Evolutionary conservation across 1,140 invertebrate genomes (phyloP).

Genomic region (Mycetomoellerius zeteki): DNA sequence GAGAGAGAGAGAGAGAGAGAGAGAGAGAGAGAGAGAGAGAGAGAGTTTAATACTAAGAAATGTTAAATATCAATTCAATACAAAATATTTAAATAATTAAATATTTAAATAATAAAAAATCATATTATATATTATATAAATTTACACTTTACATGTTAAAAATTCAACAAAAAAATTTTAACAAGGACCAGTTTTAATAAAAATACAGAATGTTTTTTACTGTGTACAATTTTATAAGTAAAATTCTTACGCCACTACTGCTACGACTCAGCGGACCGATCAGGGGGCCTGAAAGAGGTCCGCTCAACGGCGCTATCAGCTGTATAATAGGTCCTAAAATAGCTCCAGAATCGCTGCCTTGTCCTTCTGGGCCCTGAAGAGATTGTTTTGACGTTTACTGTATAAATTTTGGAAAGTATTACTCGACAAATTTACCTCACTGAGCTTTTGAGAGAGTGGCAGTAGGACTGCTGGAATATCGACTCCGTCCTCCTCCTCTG

Average conservation of each 20-base stretch:
- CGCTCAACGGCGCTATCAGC: constrained; percentile 80
- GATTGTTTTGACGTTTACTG: background rate
- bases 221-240: constrained; percentile 26
- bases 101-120: no score
- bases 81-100: no score
- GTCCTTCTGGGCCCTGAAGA: constrained; percentile 79
- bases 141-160: no score
- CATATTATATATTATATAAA: no score
- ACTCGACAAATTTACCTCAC: constrained; percentile 74
- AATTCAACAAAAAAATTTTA: no score
- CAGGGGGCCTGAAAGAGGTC: constrained; percentile 81
- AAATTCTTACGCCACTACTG: constrained; percentile 81
- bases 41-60: no score
- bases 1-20: no score
- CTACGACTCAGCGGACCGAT: constrained; percentile 79
- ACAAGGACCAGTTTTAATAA: no score
- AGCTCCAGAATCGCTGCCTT: constrained; percentile 81
- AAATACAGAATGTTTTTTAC: no score
- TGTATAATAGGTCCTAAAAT: constrained; percentile 80
- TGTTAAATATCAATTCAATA: no score
- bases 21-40: no score
- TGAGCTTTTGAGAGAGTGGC: constrained; percentile 79
- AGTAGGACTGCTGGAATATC: constrained; percentile 79
- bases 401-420: background rate
- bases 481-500: constrained; percentile 75